phyloP scores from a whole-genome alignment of 2,888 invertebrate genomes.

The Ennomos quercinarius region DNA sequence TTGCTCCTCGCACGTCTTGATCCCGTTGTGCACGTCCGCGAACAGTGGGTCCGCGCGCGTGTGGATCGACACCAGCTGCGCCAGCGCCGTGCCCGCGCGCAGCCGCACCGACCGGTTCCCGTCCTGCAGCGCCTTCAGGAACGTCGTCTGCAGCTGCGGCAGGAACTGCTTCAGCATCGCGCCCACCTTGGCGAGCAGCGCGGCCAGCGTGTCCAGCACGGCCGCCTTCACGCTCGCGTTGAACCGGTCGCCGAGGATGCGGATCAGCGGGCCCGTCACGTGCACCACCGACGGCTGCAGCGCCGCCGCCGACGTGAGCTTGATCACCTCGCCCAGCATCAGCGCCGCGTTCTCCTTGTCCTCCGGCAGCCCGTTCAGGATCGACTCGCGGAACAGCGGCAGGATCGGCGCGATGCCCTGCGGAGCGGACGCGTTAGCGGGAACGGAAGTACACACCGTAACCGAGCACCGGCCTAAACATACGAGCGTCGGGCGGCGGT shows the following conservation, averaged over 20 bases:
- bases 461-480: no score
- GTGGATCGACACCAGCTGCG: slow-evolving; percentile 96
- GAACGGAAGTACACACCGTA: no score
- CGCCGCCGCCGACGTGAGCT: slow-evolving; percentile 93
- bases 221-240: slow-evolving; percentile 97
- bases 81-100: slow-evolving; percentile 94
- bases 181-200: slow-evolving; percentile 97
- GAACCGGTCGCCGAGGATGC: slow-evolving; percentile 98
- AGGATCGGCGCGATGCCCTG: slow-evolving; percentile 96
- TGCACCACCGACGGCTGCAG: slow-evolving; percentile 98
- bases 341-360: slow-evolving; percentile 98
- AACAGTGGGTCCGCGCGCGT: slow-evolving; percentile 98
- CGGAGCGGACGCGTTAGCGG: no score
- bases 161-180: slow-evolving; percentile 98
- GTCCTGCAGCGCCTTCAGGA: slow-evolving; percentile 97
- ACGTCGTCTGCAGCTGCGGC: slow-evolving; percentile 99
- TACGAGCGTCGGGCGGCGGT: no score
- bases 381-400: slow-evolving; percentile 98
- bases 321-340: slow-evolving; percentile 94
- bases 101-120: slow-evolving; percentile 94
- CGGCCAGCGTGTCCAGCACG: slow-evolving; percentile 96
- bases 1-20: slow-evolving; percentile 94
- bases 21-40: slow-evolving; percentile 94
- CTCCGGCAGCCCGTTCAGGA: slow-evolving; percentile 97
- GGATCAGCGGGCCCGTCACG: slow-evolving; percentile 98